Evolutionary conservation across 2,797 vertebrate genomes (phyloP), one percentile per base, ranked within the genome.

Genomic region (Lagodon rhomboides): DNA sequence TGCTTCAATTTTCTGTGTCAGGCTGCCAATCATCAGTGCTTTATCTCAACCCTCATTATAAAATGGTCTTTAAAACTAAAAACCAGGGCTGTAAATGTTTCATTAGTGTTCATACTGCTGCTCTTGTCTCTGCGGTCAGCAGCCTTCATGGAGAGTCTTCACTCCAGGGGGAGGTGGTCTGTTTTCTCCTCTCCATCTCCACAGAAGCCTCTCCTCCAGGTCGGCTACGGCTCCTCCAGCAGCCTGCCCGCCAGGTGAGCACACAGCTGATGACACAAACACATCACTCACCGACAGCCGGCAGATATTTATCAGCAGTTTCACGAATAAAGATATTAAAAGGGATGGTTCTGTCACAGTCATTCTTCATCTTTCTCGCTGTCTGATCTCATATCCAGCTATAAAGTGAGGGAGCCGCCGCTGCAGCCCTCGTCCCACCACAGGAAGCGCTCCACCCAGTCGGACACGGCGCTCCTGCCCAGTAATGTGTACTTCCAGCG

Each of bases 381-480:
- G 1, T 63, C 4, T 74, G 2, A 43, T 44, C 3, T 63, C 16
- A 53, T 71, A 76, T 66, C 22, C 80, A 95, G 95, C 69, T 95
- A 94, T 65, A 95, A 95, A 88, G 75, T 94, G 16, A 86, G 62
- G 58, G 93, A 95, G 78, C 75, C 71, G 0, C 82, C 60, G 0
- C 59, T 82, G 41, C 84, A 90, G 55, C 61, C 85, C 27, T 17
- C 10, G 4, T 53, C 80, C 63, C 63, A 81, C 67, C 77, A 80
- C 44, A 85, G 89, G 46, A 92, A 83, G 62, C 86, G 73, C 59
- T 94, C 91, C 72, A 91, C 88, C 41, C 95, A 96, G 84, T 95
- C 95, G 12, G 95, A 96, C 90, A 83, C 95, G 0, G 95, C 94
- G 1, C 93, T 96, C 25, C 90, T 95, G 59, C 94, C 94, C 77